Base-by-base conservation (phyloP, 1,140 invertebrate genomes). In the Meloidogyne floridensis region DNA sequence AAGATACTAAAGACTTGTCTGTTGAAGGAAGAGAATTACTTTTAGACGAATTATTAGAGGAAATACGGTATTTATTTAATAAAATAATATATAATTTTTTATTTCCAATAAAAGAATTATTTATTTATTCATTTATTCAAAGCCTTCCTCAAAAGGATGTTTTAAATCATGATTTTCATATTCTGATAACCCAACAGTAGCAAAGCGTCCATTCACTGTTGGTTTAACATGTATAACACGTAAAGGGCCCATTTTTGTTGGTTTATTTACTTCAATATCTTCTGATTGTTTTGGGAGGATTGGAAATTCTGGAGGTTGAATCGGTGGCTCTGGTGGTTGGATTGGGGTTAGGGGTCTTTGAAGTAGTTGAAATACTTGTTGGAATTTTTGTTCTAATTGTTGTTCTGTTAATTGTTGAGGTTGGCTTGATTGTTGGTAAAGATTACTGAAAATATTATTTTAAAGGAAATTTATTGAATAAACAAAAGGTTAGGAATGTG, bases 231-330 rank as follows among this genome's bases (percentile, higher is more conserved):
- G 54, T 11, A 79, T 70, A 71, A 69, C 69, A 32, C 72, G 77
- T 47, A 69, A 69, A 20, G 72, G 59, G n/a, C 77, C 77, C 6
- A 79, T 51, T 79, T n/a, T 59, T 18, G 42, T 71, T 8, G 32
- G 43, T 71, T 43, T 20, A 18, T 79, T 65, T 13, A 10, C 11
- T 65, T 42, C 75, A 65, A 54, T 15, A 6, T 73, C 72, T 47
- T 53, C 51, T n/a, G 18, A 5, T 4, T 73, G 65, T 65, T 65
- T 65, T 65, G 56, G 15, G 18, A 65, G n/a, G n/a, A n/a, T 51
- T 51, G 77, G 77, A 70, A 79, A 79, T 65, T 79, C 77, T 51
- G 77, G 77, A 47, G 77, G 77, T 47, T 79, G 77, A 3, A 79
- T 18, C 43, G 77, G 77, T 18, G 77, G 77, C 20, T 71, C 65